Evolutionary conservation across 2,113 vertebrate genomes (phyloP).

Genomic region (Rutilus rutilus): DNA sequence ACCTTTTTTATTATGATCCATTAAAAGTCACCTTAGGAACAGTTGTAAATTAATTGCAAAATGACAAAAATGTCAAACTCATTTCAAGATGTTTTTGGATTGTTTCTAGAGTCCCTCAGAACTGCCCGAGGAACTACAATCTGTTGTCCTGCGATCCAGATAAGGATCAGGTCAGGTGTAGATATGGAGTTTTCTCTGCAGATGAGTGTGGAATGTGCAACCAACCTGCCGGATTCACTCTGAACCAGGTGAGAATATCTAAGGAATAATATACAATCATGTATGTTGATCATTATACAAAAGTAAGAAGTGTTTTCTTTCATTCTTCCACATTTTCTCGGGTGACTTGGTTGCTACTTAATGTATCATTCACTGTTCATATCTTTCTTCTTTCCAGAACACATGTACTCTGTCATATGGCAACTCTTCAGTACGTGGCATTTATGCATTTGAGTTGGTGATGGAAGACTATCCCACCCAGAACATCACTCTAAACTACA

Average conservation of each 20-base stretch:
- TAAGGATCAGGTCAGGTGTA: conserved; percentile 6
- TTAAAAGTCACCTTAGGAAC: not conserved
- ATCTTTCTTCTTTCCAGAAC: conserved; percentile 45
- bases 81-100: not conserved
- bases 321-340: not conserved
- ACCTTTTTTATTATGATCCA: not conserved
- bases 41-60: not conserved
- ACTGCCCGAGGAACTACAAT: conserved; percentile 22
- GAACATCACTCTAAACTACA: conserved; percentile 57
- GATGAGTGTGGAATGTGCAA: conserved; percentile 19
- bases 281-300: not conserved
- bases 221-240: not conserved
- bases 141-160: conserved; percentile 22
- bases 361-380: not conserved
- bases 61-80: too few species aligned
- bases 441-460: conserved; percentile 52
- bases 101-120: conserved; percentile 26
- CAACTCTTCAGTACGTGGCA: fast-evolving
- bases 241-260: not conserved
- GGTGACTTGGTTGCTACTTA: not conserved
- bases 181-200: not conserved
- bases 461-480: conserved; percentile 64
- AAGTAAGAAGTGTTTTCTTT: not conserved
- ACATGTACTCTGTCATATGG: conserved; percentile 40
- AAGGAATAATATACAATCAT: not conserved